Base-by-base conservation (phyloP, 37 sponge, comb jelly and placozoan genomes). In the Chondrosia reniformis region DNA sequence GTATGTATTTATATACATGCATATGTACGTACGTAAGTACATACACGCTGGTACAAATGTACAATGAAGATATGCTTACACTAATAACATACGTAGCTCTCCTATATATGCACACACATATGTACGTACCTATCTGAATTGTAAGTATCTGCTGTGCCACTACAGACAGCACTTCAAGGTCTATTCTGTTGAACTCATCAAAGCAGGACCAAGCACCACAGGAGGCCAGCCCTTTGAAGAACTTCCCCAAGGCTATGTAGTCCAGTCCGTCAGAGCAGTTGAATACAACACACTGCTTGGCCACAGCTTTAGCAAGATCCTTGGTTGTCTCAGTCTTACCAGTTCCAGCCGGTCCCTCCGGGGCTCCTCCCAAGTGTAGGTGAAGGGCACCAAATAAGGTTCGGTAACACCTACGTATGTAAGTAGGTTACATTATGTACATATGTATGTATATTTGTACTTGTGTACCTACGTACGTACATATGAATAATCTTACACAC, bases 141-240 rank as follows among this genome's bases (percentile, higher is more conserved):
- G 94, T 96, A 13, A 96, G 77, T 46, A 96, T 96, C 92, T 96
- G 97, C 79, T 96, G 97, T 34, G 97, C 97, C 21, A 96, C 94
- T 58, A 96, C 97, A 59, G 97, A 96, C 64, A 96, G 76, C 81
- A 89, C 99, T 75, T 99, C 99, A 58, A 99, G 72, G 52, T 99
- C 99, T 31, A 99, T 99, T 5, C 99, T 82, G 84, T 99, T 99
- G 82, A 99, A 99, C 83, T 99, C 99, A 76, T 99, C 99, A 80
- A 99, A 99, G 74, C 99, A 99, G 28, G 99, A 95, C 99, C 99
- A 99, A 4, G 99, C 99, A 30, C 99, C 99, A 86, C 96, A 95
- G 34, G 96, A 95, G 17, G 99, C 99, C 30, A 99, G 84, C 0
- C 99, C 99, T 45, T 99, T 99, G 88, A 99, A 99, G 89, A 99